phyloP scores from a whole-genome alignment of 2,797 vertebrate species.

The Pogoniulus pusillus region DNA sequence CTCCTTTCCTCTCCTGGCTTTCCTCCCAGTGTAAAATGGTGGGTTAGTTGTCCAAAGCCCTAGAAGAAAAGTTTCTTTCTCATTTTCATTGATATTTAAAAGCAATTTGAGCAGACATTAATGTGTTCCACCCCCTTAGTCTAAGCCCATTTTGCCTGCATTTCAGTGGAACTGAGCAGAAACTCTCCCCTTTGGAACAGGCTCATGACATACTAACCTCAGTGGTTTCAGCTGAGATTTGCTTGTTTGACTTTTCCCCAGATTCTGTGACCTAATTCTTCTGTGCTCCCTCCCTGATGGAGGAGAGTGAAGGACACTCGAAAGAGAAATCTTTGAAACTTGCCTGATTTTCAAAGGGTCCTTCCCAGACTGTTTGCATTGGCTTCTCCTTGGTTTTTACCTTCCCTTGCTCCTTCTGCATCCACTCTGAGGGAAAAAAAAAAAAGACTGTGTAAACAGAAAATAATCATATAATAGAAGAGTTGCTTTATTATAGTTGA shows the following conservation, averaged over 20 bases:
- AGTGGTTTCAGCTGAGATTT: background rate
- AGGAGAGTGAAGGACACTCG: background rate
- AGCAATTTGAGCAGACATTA: background rate
- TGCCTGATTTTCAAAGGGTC: background rate
- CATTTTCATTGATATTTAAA: background rate
- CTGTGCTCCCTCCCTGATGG: background rate
- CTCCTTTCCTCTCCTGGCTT: background rate
- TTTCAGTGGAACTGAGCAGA: background rate
- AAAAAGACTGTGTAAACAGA: background rate
- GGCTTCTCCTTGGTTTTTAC: background rate
- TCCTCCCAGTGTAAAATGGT: background rate
- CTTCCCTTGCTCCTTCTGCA: background rate
- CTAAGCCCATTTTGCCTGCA: background rate
- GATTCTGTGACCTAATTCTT: background rate
- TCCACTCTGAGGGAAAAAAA: background rate
- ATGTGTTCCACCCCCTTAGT: background rate
- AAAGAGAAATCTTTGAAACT: conserved; percentile 13
- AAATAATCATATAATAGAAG: background rate
- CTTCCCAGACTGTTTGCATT: background rate
- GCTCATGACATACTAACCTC: background rate
- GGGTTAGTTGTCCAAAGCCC: background rate
- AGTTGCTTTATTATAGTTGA: background rate
- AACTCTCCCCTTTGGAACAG: background rate
- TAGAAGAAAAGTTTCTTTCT: background rate
- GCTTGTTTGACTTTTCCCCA: background rate